Evolutionary conservation across 1,140 invertebrate genomes (phyloP).

Genomic region (Neodiprion pinetum): DNA sequence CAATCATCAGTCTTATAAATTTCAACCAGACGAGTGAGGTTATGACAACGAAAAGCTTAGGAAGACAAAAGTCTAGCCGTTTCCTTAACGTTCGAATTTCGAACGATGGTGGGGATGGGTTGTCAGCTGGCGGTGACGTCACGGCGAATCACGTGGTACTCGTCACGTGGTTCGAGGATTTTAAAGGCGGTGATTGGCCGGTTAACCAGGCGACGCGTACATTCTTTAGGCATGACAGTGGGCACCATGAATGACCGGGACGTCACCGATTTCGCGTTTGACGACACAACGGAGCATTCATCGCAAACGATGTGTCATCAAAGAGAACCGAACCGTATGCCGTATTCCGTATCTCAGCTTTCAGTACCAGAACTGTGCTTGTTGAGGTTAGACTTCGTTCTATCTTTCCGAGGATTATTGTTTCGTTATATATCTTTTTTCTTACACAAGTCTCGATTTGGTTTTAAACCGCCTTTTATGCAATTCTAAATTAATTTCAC

Average conservation of each 20-base stretch:
- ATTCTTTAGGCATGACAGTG: conserved; percentile 54
- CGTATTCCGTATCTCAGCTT: conserved; percentile 3
- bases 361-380: background rate
- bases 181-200: conserved; percentile 29
- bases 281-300: conserved; percentile 27
- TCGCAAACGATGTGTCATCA: conserved; percentile 5
- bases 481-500: no score
- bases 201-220: conserved; percentile 28
- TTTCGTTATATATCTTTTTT: no score
- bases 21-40: no score
- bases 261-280: conserved; percentile 48
- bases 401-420: no score
- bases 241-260: conserved; percentile 56
- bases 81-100: conserved; percentile 52
- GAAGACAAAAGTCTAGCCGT: conserved; percentile 13
- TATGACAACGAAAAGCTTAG: no score
- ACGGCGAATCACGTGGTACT: background rate
- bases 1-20: no score
- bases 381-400: background rate
- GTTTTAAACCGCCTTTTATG: no score
- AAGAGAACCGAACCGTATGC: conserved; percentile 2
- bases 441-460: no score
- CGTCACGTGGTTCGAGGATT: conserved; percentile 36
- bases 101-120: conserved; percentile 25
- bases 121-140: conserved; percentile 2